Evolutionary conservation across 1,140 invertebrate species (phyloP).

Genomic region (Bombus balteatus): DNA sequence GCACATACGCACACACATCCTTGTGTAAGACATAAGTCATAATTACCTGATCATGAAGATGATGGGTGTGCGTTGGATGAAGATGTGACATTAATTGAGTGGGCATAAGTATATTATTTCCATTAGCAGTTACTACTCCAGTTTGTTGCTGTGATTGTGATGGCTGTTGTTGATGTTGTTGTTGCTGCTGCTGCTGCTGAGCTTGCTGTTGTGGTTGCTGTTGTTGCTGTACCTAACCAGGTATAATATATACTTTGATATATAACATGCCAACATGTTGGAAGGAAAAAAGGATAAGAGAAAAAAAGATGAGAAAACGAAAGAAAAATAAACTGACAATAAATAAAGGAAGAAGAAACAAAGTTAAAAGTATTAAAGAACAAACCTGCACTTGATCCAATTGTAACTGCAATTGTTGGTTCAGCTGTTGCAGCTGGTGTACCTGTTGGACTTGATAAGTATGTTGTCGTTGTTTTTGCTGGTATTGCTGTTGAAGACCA

Average conservation of each 20-base stretch:
- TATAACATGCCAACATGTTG: not conserved
- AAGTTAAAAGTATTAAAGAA: constrained; percentile 33
- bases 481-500: constrained; percentile 79
- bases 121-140: constrained; percentile 71
- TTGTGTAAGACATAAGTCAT: not conserved
- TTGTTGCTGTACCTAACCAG: constrained; percentile 79
- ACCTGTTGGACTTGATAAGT: constrained; percentile 81
- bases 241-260: not conserved
- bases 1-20: not conserved
- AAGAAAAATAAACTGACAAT: not conserved
- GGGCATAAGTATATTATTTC: constrained; percentile 74
- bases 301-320: not conserved
- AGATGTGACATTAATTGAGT: constrained; percentile 80
- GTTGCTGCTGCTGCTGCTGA: constrained; percentile 65
- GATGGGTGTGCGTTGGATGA: constrained; percentile 76
- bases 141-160: constrained; percentile 74
- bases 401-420: constrained; percentile 82
- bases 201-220: constrained; percentile 72
- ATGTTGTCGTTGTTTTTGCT: constrained; percentile 81
- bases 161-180: constrained; percentile 53
- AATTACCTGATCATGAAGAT: constrained; percentile 76
- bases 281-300: not conserved
- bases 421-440: constrained; percentile 79
- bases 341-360: not conserved
- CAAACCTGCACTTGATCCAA: constrained; percentile 78